phyloP scores from a whole-genome alignment of 37 sponge, comb jelly and placozoan species.

The Ephydatia muelleri region DNA sequence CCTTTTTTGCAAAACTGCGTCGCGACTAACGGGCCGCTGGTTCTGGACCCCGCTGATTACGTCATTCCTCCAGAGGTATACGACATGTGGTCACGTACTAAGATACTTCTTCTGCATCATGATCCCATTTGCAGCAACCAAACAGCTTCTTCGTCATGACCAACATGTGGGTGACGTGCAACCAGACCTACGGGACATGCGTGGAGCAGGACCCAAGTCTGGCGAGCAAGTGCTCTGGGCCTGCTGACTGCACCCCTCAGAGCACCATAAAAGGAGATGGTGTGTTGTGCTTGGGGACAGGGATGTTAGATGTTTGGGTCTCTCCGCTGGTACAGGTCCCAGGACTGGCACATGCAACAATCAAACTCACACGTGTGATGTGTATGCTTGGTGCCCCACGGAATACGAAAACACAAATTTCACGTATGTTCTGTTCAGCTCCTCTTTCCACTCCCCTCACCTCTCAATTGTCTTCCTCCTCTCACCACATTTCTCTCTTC shows the following conservation, averaged over 20 bases:
- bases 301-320: too few relatives aligned
- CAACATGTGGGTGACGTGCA: constrained; percentile 55
- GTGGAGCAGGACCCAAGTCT: constrained; percentile 30
- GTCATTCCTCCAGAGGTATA: constrained; percentile 77
- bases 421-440: constrained; percentile 18
- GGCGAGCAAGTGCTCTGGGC: too few relatives aligned
- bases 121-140: constrained; percentile 38
- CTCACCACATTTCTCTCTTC: not conserved
- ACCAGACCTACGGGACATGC: constrained; percentile 57
- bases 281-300: too few relatives aligned
- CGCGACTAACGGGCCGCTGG: not conserved
- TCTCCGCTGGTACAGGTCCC: constrained; percentile 35
- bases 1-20: constrained; percentile 27
- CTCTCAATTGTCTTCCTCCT: not conserved
- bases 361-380: constrained; percentile 37
- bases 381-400: constrained; percentile 65
- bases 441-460: not conserved
- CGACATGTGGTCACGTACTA: too few relatives aligned
- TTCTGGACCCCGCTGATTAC: constrained; percentile 66
- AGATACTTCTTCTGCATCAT: too few relatives aligned
- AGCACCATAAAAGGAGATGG: not conserved
- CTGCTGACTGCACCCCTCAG: not conserved
- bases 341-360: constrained; percentile 38
- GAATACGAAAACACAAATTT: constrained; percentile 48
- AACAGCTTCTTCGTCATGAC: constrained; percentile 74